Evolutionary conservation across 2,888 invertebrate genomes (phyloP).

Genomic region (Sepioteuthis lessoniana): DNA sequence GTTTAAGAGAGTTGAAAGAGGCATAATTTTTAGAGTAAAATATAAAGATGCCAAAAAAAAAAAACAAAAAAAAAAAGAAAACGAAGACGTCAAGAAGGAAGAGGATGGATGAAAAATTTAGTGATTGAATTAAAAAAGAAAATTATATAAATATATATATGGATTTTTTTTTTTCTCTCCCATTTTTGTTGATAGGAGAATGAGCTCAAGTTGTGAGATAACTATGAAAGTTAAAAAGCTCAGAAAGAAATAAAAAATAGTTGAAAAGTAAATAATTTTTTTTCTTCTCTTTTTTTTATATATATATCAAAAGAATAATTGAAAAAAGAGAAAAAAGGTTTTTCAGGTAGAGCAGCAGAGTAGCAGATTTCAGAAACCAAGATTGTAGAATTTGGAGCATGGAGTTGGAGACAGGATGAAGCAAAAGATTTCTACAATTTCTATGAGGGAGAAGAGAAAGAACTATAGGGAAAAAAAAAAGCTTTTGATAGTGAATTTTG

Average conservation of each 20-base stretch:
- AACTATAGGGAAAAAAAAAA: not conserved
- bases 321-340: conserved; percentile 24
- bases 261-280: not conserved
- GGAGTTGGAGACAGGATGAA: conserved; percentile 44
- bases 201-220: not conserved
- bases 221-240: not conserved
- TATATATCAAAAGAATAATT: not conserved
- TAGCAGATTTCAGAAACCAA: conserved; percentile 44
- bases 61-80: not conserved
- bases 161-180: not conserved
- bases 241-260: conserved; percentile 23
- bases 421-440: conserved; percentile 36
- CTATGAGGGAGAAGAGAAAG: not conserved
- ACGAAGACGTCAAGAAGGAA: not conserved
- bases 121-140: not conserved
- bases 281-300: not conserved
- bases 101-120: not conserved
- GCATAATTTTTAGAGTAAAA: not conserved
- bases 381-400: conserved; percentile 42
- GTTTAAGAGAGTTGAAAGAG: not conserved
- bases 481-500: not conserved
- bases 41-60: not conserved
- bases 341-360: conserved; percentile 39
- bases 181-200: not conserved
- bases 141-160: not conserved